Evolutionary conservation across 2,797 vertebrate species (phyloP), one percentile per base, ranked within the genome.

Genomic region (Pachyuromys duprasi): DNA sequence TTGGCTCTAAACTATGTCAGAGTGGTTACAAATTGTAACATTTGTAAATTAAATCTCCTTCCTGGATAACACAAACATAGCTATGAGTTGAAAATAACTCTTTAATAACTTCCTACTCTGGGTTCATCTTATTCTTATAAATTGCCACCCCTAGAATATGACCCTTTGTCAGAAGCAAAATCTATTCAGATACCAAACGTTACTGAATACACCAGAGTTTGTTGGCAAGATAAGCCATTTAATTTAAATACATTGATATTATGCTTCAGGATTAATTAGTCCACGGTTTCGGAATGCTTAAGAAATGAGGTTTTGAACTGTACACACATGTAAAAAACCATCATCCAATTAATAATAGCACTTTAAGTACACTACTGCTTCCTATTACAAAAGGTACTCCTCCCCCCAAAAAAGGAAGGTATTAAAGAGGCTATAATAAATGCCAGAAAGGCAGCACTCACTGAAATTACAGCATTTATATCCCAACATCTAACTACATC

Each of bases 281-380:
- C 31, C 24, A 65, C 57, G 89, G 89, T 72, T 90, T 72, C 78
- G 82, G 65, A 95, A 87, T 90, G 62, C 62, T 93, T 72, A 72
- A 45, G 62, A 87, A 83, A 90, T 75, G 88, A 36, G 28, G 11
- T 39, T 87, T 74, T 87, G 62, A 86, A 63, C 62, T 90, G 18
- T 53, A 63, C 28, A 60, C 12, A 80, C 57, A 80, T 39, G 12
- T 5, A 80, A 60, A 80, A 91, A 42, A 65, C 53, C 45, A 22
- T 22, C n/a, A 80, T 28, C n/a, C n/a, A 90, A 14, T 90, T 86
- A 90, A 80, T 57, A 94, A 87, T 83, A 91, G n/a, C 39, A 86
- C 11, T 96, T 69, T 60, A 89, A 74, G 63, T 53, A 24, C 45
- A 65, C 36, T 79, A 49, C 49, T 86, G 57, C 39, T 92, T 94